A percentile compares a stretch with the other conserved stretches of the same genome.
Conservation (phyloP, 2,888 invertebrate species). For the Ptychoptera albimana region DNA sequence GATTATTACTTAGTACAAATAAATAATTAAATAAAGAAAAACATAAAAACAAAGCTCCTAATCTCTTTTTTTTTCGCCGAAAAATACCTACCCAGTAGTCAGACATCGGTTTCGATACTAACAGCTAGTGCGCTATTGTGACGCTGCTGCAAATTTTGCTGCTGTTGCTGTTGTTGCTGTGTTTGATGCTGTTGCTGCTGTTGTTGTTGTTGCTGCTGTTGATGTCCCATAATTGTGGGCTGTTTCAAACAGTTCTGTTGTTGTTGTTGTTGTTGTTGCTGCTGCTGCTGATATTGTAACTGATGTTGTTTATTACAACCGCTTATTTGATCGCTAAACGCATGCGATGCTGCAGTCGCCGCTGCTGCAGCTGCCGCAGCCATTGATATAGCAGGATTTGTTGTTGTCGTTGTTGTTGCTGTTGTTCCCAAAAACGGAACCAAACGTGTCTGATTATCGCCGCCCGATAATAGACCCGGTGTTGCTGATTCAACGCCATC, state of each 20-base stretch:
- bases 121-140: constrained; percentile 72
- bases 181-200: constrained; percentile 19
- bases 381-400: background rate
- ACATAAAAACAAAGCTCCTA: too few species aligned
- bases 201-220: constrained; percentile 9
- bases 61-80: background rate
- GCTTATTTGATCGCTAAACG: too few species aligned
- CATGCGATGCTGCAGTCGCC: too few species aligned
- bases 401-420: constrained; percentile 17
- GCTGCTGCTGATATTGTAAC: too few species aligned
- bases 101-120: constrained; percentile 90
- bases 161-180: constrained; percentile 22
- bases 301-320: too few species aligned
- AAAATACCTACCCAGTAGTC: constrained; percentile 63
- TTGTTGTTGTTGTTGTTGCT: constrained; percentile 20
- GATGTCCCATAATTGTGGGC: constrained; percentile 23
- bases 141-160: constrained; percentile 53
- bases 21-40: too few species aligned
- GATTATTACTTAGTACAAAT: too few species aligned
- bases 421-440: constrained; percentile 32
- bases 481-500: constrained; percentile 49
- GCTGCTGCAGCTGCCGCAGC: too few species aligned
- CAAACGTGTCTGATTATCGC: constrained; percentile 28
- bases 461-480: constrained; percentile 24
- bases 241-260: constrained; percentile 20